Base-by-base conservation (phyloP, 2,797 vertebrate genomes). In the Brachymystax lenok region DNA sequence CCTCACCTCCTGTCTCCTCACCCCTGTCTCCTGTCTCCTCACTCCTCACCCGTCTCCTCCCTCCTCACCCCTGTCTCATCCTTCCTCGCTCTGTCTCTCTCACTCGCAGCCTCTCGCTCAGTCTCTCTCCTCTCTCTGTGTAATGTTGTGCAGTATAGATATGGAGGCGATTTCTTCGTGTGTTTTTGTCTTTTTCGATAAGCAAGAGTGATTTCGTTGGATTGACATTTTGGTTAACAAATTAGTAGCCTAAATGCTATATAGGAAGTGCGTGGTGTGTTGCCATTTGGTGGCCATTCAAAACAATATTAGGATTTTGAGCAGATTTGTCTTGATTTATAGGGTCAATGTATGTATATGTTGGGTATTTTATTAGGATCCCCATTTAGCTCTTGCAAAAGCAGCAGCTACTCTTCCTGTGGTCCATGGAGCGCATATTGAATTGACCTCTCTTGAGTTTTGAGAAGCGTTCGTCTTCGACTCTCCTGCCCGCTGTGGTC, bases 81-180 rank as follows among this genome's bases (percentile, higher is more conserved):
- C 69, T 66, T 54, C 66, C 16, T 52, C 69, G 24, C 71, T 77
- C 72, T 51, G 5, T 51, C 46, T 13, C 46, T 13, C 46, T 51
- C 46, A 0, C 46, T 51, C 46, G 7, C 4, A 5, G 7, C 7
- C 46, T 54, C 52, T 54, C 46, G 17, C 52, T 54, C 52, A 19
- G 16, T 17, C 52, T 17, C 52, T 14, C 52, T 52, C 50, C 14
- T 1, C 33, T 40, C 59, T 28, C 30, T 40, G 30, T 64, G 28
- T 35, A 56, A 52, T 56, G 50, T 5, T 24, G 17, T 46, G 40
- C 63, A 52, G 61, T 51, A 66, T 52, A 74, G 74, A 74, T 77
- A 71, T 21, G 69, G 21, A 5, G 40, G 14, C 2, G 70, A 16
- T 46, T 52, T 52, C 51, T 19, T 56, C 4, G 52, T 56, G 52